Percentiles rank a stretch among this genome's conserved stretches.
Conservation (phyloP, 2,113 vertebrate species). For the Miniopterus natalensis region DNA sequence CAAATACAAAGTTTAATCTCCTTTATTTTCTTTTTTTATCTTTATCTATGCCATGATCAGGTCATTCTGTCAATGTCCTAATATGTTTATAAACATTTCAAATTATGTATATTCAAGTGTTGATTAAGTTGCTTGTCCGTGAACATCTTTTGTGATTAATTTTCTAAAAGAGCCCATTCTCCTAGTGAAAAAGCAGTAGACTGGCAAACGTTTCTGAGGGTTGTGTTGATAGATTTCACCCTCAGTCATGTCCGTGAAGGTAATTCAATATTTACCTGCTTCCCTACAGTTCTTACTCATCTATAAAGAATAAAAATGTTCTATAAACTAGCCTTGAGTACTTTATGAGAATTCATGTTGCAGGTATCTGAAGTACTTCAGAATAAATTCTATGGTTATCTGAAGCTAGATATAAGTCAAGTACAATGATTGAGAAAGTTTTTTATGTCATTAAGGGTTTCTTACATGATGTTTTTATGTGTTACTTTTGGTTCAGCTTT, state of each 20-base stretch:
- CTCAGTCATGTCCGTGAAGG: background rate
- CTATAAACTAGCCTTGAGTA: background rate
- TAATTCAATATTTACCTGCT: constrained; percentile 7
- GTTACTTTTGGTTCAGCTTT: background rate
- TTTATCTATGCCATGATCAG: background rate
- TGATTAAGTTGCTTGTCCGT: background rate
- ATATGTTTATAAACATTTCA: constrained; percentile 19
- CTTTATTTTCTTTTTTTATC: background rate
- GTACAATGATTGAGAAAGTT: background rate
- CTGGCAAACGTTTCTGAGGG: background rate
- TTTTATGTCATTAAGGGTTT: background rate
- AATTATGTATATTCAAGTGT: background rate
- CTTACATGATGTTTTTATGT: background rate
- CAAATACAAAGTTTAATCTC: background rate
- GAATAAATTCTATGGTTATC: background rate
- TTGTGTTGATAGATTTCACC: background rate
- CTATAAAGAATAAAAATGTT: background rate
- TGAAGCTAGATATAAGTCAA: background rate
- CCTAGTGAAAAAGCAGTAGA: background rate
- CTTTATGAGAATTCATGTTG: background rate
- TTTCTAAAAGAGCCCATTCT: background rate
- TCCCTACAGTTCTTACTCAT: background rate
- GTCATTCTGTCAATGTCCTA: background rate
- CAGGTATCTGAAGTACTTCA: constrained; percentile 3
- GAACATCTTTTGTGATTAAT: background rate